These are phyloP conservation scores for Chrysodeixis includens DNA, from an alignment of 2,888 invertebrate genomes.

Conservation along the genomic window DNA sequence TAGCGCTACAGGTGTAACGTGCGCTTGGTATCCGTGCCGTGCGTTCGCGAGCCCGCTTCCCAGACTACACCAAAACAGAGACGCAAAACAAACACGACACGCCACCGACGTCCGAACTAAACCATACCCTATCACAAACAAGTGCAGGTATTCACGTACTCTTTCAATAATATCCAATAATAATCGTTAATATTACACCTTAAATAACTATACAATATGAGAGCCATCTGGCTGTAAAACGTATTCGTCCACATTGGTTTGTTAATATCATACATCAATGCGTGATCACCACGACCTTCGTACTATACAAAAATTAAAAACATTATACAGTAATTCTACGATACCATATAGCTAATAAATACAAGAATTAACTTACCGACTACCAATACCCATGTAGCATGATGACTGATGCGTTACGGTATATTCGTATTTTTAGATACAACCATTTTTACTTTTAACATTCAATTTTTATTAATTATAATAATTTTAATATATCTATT, in stretches of 20 bases:
- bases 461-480: constrained; percentile 80
- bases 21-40: constrained; percentile 20
- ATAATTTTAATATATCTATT: constrained; percentile 83
- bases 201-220: constrained; percentile 85
- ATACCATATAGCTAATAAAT: constrained; percentile 86
- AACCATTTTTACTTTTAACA: constrained; percentile 84
- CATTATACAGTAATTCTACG: constrained; percentile 86
- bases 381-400: constrained; percentile 80
- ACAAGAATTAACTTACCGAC: constrained; percentile 86
- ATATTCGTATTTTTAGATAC: constrained; percentile 85
- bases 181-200: constrained; percentile 80
- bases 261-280: constrained; percentile 84
- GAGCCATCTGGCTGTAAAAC: constrained; percentile 76
- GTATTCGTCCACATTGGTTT: constrained; percentile 73
- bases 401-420: constrained; percentile 76
- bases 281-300: constrained; percentile 73
- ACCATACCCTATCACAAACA: constrained; percentile 56
- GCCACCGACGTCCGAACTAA: constrained; percentile 34
- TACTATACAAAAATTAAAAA: constrained; percentile 89
- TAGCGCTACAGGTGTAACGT: constrained; percentile 21
- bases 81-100: constrained; percentile 35
- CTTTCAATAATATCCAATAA: constrained; percentile 65
- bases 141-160: constrained; percentile 53
- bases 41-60: constrained; percentile 45
- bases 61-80: constrained; percentile 30